These are phyloP conservation scores for Scaptodrosophila latifasciaeformis DNA, from an alignment of 2,888 invertebrate species.

Conservation along the genomic window DNA sequence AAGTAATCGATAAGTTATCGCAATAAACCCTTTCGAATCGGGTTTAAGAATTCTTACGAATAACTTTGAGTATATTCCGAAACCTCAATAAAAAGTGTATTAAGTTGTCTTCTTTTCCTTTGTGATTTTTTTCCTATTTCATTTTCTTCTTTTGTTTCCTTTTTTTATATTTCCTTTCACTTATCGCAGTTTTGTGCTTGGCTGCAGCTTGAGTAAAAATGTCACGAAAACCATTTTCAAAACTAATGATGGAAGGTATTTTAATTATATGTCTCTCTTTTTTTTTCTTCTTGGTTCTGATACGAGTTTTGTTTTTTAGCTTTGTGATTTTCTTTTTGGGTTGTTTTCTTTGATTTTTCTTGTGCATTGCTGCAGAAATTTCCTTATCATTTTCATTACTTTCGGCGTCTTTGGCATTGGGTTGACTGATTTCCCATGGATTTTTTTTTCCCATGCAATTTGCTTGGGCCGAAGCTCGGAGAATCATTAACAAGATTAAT, in stretches of 20 bases:
- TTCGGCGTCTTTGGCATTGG: constrained; percentile 60
- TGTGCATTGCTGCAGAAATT: constrained; percentile 69
- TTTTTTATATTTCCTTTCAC: constrained; percentile 46
- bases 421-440: constrained; percentile 58
- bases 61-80: too few species aligned
- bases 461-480: constrained; percentile 44
- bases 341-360: constrained; percentile 15
- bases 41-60: too few species aligned
- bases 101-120: not conserved
- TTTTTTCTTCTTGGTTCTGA: constrained; percentile 5
- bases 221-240: constrained; percentile 65
- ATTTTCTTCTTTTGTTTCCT: constrained; percentile 10
- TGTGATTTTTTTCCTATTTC: constrained; percentile 10
- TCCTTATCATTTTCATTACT: constrained; percentile 69
- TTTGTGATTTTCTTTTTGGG: constrained; percentile 11
- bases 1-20: too few species aligned
- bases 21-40: too few species aligned
- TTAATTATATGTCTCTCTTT: constrained; percentile 60
- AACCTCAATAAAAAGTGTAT: too few species aligned
- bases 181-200: constrained; percentile 65
- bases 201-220: constrained; percentile 54
- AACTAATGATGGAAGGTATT: constrained; percentile 72
- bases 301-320: constrained; percentile 12
- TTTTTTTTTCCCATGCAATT: constrained; percentile 46
- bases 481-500: constrained; percentile 69